These are phyloP conservation scores for Babyrousa celebensis DNA, from an alignment of 2,797 vertebrate genomes.

Conservation along the genomic window DNA sequence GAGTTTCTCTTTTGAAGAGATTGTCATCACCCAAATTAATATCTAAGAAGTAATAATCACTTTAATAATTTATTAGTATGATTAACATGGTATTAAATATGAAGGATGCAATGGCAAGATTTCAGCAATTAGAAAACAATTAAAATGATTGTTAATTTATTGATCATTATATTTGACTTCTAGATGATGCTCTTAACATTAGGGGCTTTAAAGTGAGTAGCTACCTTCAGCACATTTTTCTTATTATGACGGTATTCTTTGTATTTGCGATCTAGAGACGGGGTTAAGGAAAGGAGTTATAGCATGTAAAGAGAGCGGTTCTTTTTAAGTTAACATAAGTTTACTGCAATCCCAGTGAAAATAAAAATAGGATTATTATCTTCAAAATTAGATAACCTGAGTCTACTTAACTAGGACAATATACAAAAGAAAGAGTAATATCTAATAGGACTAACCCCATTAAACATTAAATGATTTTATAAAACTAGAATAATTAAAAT, in stretches of 20 bases:
- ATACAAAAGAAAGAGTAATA: not conserved
- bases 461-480: not conserved
- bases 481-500: not conserved
- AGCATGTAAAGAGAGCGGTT: not conserved
- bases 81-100: not conserved
- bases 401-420: not conserved
- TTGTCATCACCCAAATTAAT: not conserved
- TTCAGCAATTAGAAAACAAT: not conserved
- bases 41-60: not conserved
- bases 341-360: not conserved
- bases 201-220: not conserved
- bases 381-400: not conserved
- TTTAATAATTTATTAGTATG: constrained; percentile 26
- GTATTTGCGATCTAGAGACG: not conserved
- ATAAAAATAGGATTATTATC: not conserved
- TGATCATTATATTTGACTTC: constrained; percentile 27
- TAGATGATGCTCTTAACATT: not conserved
- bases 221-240: not conserved
- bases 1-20: not conserved
- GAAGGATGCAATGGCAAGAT: not conserved
- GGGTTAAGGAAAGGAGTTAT: not conserved
- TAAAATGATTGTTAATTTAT: constrained; percentile 2
- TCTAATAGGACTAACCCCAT: not conserved
- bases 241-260: not conserved
- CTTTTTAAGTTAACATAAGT: constrained; percentile 40